Evolutionary conservation across 2,797 vertebrate genomes (phyloP).

Genomic region (Lindbergichthys nudifrons): DNA sequence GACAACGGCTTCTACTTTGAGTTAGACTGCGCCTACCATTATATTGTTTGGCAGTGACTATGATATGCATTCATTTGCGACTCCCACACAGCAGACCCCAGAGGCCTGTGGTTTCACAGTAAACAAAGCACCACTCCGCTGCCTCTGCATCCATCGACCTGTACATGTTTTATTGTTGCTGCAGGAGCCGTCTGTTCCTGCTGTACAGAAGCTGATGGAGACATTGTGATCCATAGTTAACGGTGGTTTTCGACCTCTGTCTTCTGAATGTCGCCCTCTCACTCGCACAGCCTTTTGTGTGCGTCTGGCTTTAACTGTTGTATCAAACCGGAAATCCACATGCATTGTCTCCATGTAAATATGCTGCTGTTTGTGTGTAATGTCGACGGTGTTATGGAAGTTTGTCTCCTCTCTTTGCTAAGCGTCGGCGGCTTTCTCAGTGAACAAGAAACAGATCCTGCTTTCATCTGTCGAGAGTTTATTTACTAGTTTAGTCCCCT

Average conservation of each 20-base stretch:
- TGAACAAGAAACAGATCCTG: not conserved
- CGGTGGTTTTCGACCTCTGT: constrained; percentile 4
- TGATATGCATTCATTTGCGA: constrained; percentile 15
- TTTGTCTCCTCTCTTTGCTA: not conserved
- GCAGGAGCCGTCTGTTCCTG: constrained; percentile 3
- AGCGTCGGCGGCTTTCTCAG: not conserved
- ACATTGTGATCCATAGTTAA: not conserved
- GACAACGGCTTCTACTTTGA: not conserved
- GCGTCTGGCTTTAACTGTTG: not conserved
- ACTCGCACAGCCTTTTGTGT: not conserved
- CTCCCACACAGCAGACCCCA: constrained; percentile 25
- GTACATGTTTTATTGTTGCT: constrained; percentile 29
- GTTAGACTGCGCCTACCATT: not conserved
- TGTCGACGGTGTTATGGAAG: not conserved
- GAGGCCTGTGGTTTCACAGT: constrained; percentile 8
- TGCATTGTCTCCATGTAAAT: not conserved
- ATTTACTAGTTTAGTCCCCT: constrained; percentile 54
- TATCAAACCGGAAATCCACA: not conserved
- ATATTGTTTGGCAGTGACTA: constrained; percentile 10
- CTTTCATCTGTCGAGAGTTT: constrained; percentile 26
- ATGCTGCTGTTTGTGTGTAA: not conserved
- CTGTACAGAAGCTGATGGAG: not conserved
- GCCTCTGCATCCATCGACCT: constrained; percentile 20
- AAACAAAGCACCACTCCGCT: constrained; percentile 10
- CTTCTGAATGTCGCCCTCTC: not conserved